phyloP scores from a whole-genome alignment of 2,113 vertebrate genomes.

The Grammomys surdaster region DNA sequence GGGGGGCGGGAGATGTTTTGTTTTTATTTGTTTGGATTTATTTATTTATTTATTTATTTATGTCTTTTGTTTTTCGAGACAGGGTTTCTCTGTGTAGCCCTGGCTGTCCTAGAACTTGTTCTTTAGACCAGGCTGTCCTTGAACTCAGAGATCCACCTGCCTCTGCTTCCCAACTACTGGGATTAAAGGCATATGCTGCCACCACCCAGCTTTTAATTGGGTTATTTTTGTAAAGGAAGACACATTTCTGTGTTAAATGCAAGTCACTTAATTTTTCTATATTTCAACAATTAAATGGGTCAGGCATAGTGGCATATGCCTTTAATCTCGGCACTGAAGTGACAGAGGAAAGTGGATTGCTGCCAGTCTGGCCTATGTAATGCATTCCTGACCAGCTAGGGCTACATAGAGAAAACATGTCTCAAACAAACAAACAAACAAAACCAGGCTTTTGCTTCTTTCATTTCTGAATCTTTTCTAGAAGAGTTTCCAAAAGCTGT shows the following conservation, averaged over 20 bases:
- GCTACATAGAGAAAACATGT: not conserved
- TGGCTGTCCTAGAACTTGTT: not conserved
- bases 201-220: slow-evolving; percentile 20
- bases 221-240: slow-evolving; percentile 61
- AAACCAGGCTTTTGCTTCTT: slow-evolving; percentile 19
- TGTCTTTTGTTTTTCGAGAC: no score
- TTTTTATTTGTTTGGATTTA: no score
- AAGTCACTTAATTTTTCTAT: slow-evolving; percentile 60
- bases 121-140: not conserved
- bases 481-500: slow-evolving; percentile 57
- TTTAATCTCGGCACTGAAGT: not conserved
- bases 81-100: not conserved
- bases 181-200: not conserved
- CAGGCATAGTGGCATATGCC: not conserved
- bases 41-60: no score
- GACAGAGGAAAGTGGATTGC: not conserved
- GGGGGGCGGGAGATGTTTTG: not conserved
- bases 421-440: not conserved
- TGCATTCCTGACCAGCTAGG: not conserved
- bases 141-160: not conserved
- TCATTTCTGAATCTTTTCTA: slow-evolving; percentile 52
- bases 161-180: not conserved
- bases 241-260: not conserved
- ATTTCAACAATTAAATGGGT: slow-evolving; percentile 68
- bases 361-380: not conserved